These are phyloP conservation scores for Chinchilla lanigera DNA, from an alignment of 2,113 vertebrate genomes.

Conservation along the genomic window DNA sequence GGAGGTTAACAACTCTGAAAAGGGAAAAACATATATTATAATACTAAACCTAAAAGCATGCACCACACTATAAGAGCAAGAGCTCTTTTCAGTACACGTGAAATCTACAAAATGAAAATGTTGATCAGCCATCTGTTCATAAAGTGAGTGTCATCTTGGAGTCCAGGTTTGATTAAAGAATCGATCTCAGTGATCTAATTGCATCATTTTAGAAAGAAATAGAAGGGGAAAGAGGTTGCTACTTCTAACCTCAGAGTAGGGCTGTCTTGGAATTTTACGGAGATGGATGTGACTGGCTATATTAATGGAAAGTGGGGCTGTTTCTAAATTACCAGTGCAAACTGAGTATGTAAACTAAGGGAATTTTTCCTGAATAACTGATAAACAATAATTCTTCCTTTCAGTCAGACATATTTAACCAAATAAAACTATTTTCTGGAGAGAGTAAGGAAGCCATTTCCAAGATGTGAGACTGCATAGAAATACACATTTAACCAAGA, in stretches of 20 bases:
- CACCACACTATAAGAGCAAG: neutral
- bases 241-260: constrained; percentile 68
- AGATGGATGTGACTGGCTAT: constrained; percentile 63
- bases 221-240: constrained; percentile 20
- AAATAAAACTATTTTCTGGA: constrained; percentile 74
- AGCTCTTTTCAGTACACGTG: constrained; percentile 5
- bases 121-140: constrained; percentile 50
- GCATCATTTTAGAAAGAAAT: constrained; percentile 77
- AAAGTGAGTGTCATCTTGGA: constrained; percentile 12
- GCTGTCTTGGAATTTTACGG: constrained; percentile 64
- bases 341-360: constrained; percentile 67
- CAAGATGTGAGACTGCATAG: constrained; percentile 42
- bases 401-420: constrained; percentile 75
- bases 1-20: constrained; percentile 25
- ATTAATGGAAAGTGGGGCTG: constrained; percentile 55
- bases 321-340: constrained; percentile 53
- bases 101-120: neutral
- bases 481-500: constrained; percentile 35
- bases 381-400: constrained; percentile 70
- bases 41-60: neutral
- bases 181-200: constrained; percentile 69
- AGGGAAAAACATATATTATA: neutral
- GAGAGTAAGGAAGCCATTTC: constrained; percentile 58
- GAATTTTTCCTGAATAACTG: constrained; percentile 67
- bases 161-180: constrained; percentile 73